These are phyloP conservation scores for Ahaetulla prasina DNA, from an alignment of 2,113 vertebrate genomes.

Conservation along the genomic window DNA sequence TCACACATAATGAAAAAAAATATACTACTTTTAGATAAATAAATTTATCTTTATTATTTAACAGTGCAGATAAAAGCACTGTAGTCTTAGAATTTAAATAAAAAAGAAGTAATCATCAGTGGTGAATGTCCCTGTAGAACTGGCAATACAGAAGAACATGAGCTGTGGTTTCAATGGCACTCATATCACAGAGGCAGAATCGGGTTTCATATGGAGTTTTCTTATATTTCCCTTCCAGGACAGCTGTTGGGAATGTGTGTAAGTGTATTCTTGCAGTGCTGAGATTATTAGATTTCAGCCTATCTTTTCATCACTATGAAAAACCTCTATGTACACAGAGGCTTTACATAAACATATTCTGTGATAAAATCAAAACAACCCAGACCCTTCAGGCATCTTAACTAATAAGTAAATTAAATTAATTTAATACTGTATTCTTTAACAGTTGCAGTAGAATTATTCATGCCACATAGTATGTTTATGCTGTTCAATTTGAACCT, in stretches of 20 bases:
- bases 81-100: background rate
- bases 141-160: background rate
- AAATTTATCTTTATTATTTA: background rate
- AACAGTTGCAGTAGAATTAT: background rate
- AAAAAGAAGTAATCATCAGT: background rate
- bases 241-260: background rate
- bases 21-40: background rate
- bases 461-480: background rate
- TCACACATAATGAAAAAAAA: background rate
- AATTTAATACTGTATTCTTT: background rate
- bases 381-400: background rate
- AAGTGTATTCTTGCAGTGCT: background rate
- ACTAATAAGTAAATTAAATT: background rate
- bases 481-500: background rate
- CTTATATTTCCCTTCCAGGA: background rate
- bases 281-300: background rate
- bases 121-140: background rate
- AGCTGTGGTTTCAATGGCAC: background rate
- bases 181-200: background rate
- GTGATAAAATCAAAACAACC: background rate
- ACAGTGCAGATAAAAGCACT: background rate
- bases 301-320: background rate
- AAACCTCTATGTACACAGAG: background rate
- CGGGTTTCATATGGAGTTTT: background rate
- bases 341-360: background rate